phyloP scores from a whole-genome alignment of 2,888 invertebrate species.

The Petrophora chlorosata region DNA sequence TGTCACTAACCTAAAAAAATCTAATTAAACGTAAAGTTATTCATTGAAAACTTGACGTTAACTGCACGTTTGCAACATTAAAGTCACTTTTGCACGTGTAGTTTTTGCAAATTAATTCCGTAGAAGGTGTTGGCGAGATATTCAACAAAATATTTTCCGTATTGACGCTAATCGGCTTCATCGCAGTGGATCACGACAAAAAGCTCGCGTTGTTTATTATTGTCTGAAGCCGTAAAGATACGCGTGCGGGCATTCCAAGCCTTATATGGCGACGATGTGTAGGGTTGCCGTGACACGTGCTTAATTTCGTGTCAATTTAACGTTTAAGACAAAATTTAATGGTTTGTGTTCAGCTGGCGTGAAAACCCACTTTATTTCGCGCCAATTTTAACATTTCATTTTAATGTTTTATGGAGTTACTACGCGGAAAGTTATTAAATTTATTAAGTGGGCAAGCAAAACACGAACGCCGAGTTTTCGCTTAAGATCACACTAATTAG shows the following conservation, averaged over 20 bases:
- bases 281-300: constrained; percentile 40
- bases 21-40: no score
- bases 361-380: constrained; percentile 14
- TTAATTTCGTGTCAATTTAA: constrained; percentile 14
- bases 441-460: constrained; percentile 1
- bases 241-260: constrained; percentile 44
- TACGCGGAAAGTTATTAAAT: constrained; percentile 5
- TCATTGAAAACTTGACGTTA: no score
- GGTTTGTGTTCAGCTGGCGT: neutral
- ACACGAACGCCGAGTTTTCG: neutral
- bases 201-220: constrained; percentile 55
- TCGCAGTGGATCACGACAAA: constrained; percentile 24
- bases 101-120: constrained; percentile 1
- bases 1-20: no score
- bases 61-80: no score
- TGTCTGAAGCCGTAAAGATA: constrained; percentile 52
- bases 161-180: constrained; percentile 25
- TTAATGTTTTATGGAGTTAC: constrained; percentile 5
- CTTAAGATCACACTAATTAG: no score
- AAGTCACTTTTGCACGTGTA: neutral
- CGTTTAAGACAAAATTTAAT: constrained; percentile 20
- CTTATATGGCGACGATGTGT: constrained; percentile 40
- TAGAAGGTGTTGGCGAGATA: constrained; percentile 9
- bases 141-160: constrained; percentile 17
- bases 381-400: constrained; percentile 10